These are phyloP conservation scores for Malurus cyaneus DNA, from an alignment of 2,113 vertebrate genomes.

Conservation along the genomic window DNA sequence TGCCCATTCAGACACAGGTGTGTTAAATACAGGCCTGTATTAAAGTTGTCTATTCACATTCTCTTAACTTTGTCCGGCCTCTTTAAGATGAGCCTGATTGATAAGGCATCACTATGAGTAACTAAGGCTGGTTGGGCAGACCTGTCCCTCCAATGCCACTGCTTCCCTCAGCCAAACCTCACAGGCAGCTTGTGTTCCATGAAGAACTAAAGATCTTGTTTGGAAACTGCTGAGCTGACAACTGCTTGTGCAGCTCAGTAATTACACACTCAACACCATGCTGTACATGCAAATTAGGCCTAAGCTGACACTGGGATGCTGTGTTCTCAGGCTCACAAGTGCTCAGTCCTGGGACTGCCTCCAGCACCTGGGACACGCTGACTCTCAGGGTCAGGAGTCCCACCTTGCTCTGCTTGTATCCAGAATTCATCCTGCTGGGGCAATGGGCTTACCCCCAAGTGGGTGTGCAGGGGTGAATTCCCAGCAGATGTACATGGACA, in stretches of 20 bases:
- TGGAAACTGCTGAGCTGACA: not conserved
- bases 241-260: not conserved
- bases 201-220: not conserved
- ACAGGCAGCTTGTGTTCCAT: not conserved
- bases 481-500: accelerated
- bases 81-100: too few relatives aligned
- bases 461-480: accelerated
- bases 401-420: accelerated
- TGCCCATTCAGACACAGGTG: accelerated
- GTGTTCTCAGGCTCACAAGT: not conserved
- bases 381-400: accelerated
- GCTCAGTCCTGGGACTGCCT: not conserved
- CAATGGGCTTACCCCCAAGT: accelerated
- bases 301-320: not conserved
- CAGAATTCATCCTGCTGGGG: not conserved
- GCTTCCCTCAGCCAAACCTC: not conserved
- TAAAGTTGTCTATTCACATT: too few relatives aligned
- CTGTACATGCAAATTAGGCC: conserved; percentile 4
- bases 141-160: not conserved
- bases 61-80: too few relatives aligned
- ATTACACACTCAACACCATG: not conserved
- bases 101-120: too few relatives aligned
- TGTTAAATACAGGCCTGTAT: too few relatives aligned
- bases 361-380: not conserved
- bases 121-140: not conserved